Evolutionary conservation across 2,797 vertebrate genomes (phyloP).

Genomic region (Enteromius trimaculatus): DNA sequence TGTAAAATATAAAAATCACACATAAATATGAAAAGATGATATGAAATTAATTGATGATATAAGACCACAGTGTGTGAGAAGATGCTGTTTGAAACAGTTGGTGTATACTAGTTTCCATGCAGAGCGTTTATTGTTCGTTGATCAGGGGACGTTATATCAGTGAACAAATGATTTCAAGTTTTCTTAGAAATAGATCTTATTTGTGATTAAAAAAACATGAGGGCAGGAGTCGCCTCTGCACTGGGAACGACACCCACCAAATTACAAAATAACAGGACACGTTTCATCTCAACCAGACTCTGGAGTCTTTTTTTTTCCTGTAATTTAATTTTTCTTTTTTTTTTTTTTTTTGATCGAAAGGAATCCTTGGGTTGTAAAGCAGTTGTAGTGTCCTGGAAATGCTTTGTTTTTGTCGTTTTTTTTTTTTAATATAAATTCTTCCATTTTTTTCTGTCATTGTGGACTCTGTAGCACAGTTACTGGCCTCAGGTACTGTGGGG

Average conservation of each 20-base stretch:
- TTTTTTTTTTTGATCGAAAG: slow-evolving; percentile 57
- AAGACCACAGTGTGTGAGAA: slow-evolving; percentile 73
- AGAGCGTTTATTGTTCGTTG: slow-evolving; percentile 72
- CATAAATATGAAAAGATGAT: slow-evolving; percentile 10
- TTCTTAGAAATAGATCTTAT: slow-evolving; percentile 71
- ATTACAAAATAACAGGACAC: slow-evolving; percentile 71
- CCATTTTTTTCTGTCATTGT: slow-evolving; percentile 72
- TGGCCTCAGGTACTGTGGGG: slow-evolving; percentile 84
- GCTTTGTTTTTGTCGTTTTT: slow-evolving; percentile 56
- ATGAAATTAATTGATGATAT: slow-evolving; percentile 76
- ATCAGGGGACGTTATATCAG: slow-evolving; percentile 69
- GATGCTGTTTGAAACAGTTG: slow-evolving; percentile 80
- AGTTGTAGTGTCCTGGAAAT: slow-evolving; percentile 80
- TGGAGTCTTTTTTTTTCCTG: slow-evolving; percentile 65
- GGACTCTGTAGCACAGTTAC: slow-evolving; percentile 84
- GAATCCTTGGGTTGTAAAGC: slow-evolving; percentile 74
- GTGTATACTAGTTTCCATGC: slow-evolving; percentile 81
- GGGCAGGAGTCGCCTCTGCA: slow-evolving; percentile 71
- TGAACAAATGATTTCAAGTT: slow-evolving; percentile 69
- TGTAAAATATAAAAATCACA: slow-evolving; percentile 66
- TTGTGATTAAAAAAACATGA: slow-evolving; percentile 73
- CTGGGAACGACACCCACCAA: slow-evolving; percentile 68
- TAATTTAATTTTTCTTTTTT: slow-evolving; percentile 65
- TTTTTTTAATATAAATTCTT: slow-evolving; percentile 45
- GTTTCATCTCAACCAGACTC: slow-evolving; percentile 74